These are phyloP conservation scores for Lasioglossum figueresi DNA, from an alignment of 2,888 invertebrate genomes.

Conservation along the genomic window DNA sequence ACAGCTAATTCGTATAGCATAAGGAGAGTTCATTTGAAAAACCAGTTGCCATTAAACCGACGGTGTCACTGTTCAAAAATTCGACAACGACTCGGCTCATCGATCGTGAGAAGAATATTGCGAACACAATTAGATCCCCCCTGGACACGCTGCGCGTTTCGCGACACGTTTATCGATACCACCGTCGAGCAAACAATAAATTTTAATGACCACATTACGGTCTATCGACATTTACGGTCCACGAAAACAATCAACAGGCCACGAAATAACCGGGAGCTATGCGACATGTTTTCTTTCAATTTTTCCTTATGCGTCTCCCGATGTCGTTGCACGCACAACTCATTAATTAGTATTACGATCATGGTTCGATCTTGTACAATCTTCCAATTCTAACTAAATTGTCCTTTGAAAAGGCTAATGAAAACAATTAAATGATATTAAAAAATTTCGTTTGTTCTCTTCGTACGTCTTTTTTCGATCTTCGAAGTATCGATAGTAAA, in stretches of 20 bases:
- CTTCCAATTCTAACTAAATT: neutral
- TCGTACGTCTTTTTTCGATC: no score
- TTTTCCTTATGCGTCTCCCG: neutral
- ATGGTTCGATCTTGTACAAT: neutral
- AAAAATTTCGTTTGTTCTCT: no score
- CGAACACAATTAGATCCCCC: neutral
- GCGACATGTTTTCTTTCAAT: neutral
- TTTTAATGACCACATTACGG: neutral
- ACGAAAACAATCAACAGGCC: neutral
- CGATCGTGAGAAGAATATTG: neutral
- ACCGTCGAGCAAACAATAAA: neutral
- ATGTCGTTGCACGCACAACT: neutral
- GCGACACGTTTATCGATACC: neutral
- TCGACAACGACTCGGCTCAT: neutral
- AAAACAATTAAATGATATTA: no score
- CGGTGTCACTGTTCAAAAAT: constrained; percentile 3
- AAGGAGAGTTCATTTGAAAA: neutral
- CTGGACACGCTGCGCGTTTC: neutral
- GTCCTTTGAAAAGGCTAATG: no score
- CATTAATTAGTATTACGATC: neutral
- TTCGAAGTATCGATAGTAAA: no score
- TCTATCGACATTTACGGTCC: neutral
- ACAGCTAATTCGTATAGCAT: no score
- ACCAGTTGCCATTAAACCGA: neutral
- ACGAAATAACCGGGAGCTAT: neutral